phyloP scores from a whole-genome alignment of 2,888 invertebrate species.

The Drosophila hamatofila region DNA sequence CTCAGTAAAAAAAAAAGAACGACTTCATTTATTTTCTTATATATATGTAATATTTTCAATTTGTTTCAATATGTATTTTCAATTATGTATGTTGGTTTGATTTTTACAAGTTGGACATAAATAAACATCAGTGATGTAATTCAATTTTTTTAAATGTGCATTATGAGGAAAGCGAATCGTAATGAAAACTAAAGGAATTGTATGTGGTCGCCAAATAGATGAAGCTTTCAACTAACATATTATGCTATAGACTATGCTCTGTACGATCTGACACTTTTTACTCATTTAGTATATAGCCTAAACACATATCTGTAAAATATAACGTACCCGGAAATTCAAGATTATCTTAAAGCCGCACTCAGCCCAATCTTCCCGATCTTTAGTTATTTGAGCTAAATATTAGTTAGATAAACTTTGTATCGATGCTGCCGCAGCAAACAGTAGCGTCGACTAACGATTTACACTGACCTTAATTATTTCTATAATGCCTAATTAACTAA shows the following conservation, averaged over 20 bases:
- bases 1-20: slow-evolving; percentile 41
- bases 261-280: slow-evolving; percentile 45
- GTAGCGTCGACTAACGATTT: slow-evolving; percentile 43
- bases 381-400: slow-evolving; percentile 70
- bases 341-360: slow-evolving; percentile 42
- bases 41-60: slow-evolving; percentile 16
- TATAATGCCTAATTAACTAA: slow-evolving; percentile 68
- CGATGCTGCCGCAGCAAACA: slow-evolving; percentile 30
- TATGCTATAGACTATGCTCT: slow-evolving; percentile 65
- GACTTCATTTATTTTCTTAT: slow-evolving; percentile 37
- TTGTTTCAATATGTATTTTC: slow-evolving; percentile 24
- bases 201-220: slow-evolving; percentile 46
- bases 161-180: slow-evolving; percentile 43
- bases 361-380: slow-evolving; percentile 44
- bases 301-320: slow-evolving; percentile 28
- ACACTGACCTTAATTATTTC: slow-evolving; percentile 63
- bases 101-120: slow-evolving; percentile 71
- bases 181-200: slow-evolving; percentile 29
- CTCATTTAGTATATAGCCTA: slow-evolving; percentile 32
- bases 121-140: slow-evolving; percentile 59
- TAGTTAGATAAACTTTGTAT: slow-evolving; percentile 43
- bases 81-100: slow-evolving; percentile 45
- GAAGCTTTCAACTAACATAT: slow-evolving; percentile 65
- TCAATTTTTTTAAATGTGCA: slow-evolving; percentile 51
- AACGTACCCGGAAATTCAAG: slow-evolving; percentile 33